Evolutionary conservation across 2,888 invertebrate genomes (phyloP), one percentile per base, ranked within the genome.

Genomic region (Polyommatus iphigenia): DNA sequence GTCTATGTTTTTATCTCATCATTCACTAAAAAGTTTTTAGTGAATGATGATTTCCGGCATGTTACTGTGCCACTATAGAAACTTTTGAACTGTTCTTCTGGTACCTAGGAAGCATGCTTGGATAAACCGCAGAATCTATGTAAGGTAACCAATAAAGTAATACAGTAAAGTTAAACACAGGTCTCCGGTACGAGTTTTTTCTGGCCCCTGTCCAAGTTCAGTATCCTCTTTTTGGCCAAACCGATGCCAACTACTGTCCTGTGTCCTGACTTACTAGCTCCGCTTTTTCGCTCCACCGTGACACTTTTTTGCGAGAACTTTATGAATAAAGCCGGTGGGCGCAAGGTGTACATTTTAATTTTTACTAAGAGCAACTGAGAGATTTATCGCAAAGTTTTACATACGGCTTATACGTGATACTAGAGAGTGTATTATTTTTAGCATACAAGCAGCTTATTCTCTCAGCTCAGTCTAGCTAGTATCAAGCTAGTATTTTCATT

Each of bases 211-310:
- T 79, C 81, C 81, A 81, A 81, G 78, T 57, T 46, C 18, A 59
- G 71, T 29, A 18, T 78, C 46, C 77, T 81, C 78, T 80, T 81
- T 81, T 79, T 79, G 57, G 54, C 79, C 76, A 78, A 76, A 79
- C 76, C 79, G 76, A 79, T 79, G 80, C 81, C 80, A 80, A 79
- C 62, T 78, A 78, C 79, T 78, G 80, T 78, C 80, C 77, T 79
- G 75, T 79, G 71, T 77, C 71, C 76, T 80, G 79, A 73, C 78
- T 76, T 77, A 79, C 80, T 78, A 77, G 78, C 79, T 80, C 71
- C 77, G 54, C 54, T 75, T 54, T 75, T 75, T 54, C 75, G 75
- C 54, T 75, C 15, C 20, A 77, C 78, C 77, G 78, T 80, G 77
- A 80, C 76, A 75, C 78, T 79, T 80, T 80, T 71, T 78, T 79